A percentile compares a stretch with the other conserved stretches of the same genome.
phyloP scores from a whole-genome alignment of 2,888 invertebrate species.

The Coremacera marginata region DNA sequence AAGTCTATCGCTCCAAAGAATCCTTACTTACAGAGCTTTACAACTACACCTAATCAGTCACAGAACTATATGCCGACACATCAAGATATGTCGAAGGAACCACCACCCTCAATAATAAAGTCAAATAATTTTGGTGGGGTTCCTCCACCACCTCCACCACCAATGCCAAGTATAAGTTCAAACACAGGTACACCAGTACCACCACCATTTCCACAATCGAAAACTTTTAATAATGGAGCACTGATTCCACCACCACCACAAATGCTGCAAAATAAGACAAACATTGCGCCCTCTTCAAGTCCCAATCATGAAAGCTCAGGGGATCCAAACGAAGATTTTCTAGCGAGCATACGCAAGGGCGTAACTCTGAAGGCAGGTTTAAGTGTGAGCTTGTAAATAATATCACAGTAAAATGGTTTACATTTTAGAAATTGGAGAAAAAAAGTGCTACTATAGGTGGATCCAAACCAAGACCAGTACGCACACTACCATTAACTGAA shows the following conservation, averaged over 20 bases:
- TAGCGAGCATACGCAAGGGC: slow-evolving; percentile 1
- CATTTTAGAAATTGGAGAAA: slow-evolving; percentile 58
- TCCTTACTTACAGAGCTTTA: background rate
- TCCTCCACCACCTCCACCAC: slow-evolving; percentile 39
- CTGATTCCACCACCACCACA: slow-evolving; percentile 1
- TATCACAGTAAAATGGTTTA: background rate
- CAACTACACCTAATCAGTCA: too few species aligned
- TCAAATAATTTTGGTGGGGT: background rate
- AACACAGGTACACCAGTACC: slow-evolving; percentile 6
- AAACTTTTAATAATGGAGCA: background rate
- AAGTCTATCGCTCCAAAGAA: background rate
- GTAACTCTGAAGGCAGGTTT: background rate
- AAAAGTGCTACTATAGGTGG: slow-evolving; percentile 61
- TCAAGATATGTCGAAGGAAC: too few species aligned
- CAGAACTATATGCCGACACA: too few species aligned
- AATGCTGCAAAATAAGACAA: background rate
- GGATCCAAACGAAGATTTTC: background rate
- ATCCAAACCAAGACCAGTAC: slow-evolving; percentile 54
- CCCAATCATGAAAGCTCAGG: background rate
- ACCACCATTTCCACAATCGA: background rate
- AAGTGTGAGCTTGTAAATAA: too few species aligned
- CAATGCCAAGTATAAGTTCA: slow-evolving; percentile 23
- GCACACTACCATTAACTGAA: slow-evolving; percentile 54
- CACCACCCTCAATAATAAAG: background rate
- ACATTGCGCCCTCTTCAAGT: background rate